These are phyloP conservation scores for Amblyjoppa fuscipennis DNA, from an alignment of 2,888 invertebrate species.

Conservation along the genomic window DNA sequence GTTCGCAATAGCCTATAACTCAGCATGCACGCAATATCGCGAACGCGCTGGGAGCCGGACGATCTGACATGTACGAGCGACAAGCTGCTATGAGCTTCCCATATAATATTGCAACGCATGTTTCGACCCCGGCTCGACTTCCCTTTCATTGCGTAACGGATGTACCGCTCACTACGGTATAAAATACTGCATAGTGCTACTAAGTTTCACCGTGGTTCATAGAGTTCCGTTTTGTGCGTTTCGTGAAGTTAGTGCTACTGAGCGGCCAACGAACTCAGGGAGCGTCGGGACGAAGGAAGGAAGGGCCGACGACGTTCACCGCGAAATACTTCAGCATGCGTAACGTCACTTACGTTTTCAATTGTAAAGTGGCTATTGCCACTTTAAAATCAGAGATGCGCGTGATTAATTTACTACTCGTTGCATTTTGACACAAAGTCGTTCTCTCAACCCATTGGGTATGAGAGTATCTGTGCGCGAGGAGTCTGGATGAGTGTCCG, in stretches of 20 bases:
- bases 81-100: background rate
- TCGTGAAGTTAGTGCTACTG: background rate
- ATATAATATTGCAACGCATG: slow-evolving; percentile 61
- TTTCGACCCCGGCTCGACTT: slow-evolving; percentile 49
- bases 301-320: slow-evolving; percentile 30
- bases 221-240: background rate
- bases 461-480: too few species aligned
- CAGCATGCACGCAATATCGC: slow-evolving; percentile 60
- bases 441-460: too few species aligned
- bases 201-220: slow-evolving; percentile 45
- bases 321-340: slow-evolving; percentile 33
- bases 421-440: too few species aligned
- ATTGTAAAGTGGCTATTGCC: background rate
- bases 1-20: slow-evolving; percentile 24
- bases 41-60: slow-evolving; percentile 37
- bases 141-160: slow-evolving; percentile 14
- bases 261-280: slow-evolving; percentile 3
- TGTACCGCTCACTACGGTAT: background rate
- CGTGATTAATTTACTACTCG: too few species aligned
- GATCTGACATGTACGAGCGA: slow-evolving; percentile 12
- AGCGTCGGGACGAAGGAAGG: too few species aligned
- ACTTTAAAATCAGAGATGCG: slow-evolving; percentile 44
- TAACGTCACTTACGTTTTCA: slow-evolving; percentile 32
- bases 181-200: slow-evolving; percentile 18
- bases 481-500: too few species aligned